Evolutionary conservation across 2,113 vertebrate genomes (phyloP).

Genomic region (Toxotes jaculatrix): DNA sequence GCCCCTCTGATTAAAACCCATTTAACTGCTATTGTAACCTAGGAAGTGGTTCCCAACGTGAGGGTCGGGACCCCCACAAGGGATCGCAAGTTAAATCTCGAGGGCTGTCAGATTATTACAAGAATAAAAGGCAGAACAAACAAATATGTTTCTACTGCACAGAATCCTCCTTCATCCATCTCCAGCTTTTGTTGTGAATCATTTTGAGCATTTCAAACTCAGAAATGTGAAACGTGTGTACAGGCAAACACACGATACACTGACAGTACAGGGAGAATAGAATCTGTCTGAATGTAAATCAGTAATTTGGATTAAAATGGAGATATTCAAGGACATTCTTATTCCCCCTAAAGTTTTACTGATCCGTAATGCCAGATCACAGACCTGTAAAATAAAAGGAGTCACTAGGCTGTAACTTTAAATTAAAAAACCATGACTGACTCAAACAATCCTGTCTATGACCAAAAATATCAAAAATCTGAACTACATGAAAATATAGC

Average conservation of each 20-base stretch:
- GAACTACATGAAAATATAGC: neutral
- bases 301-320: neutral
- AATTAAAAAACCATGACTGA: neutral
- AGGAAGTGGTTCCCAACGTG: neutral
- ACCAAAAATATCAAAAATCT: neutral
- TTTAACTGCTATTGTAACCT: neutral
- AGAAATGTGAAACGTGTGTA: neutral
- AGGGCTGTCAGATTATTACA: neutral
- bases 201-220: neutral
- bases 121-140: too few species aligned
- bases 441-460: neutral
- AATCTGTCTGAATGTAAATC: too few species aligned
- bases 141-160: too few species aligned
- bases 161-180: too few species aligned
- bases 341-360: neutral
- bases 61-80: neutral
- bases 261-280: too few species aligned
- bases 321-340: neutral
- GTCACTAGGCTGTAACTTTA: neutral
- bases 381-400: neutral
- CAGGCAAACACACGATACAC: neutral
- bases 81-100: neutral
- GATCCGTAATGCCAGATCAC: neutral
- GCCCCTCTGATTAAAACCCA: neutral
- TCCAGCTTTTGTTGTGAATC: neutral